A percentile compares a stretch with the other conserved stretches of the same genome.
Conservation (phyloP, 2,888 invertebrate species). For the Caenorhabditis sp. region DNA sequence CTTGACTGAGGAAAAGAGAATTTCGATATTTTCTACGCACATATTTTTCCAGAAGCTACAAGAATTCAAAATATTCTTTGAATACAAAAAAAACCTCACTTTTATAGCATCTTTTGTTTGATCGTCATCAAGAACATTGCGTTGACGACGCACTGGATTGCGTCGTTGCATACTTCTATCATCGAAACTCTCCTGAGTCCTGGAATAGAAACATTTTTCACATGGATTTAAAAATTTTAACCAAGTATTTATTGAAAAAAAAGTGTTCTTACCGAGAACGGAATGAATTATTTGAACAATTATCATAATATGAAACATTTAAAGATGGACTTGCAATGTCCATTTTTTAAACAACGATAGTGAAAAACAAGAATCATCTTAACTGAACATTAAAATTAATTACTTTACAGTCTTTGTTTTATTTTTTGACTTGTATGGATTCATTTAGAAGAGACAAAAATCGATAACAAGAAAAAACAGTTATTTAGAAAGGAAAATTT, state of each 20-base stretch:
- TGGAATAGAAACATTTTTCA: not conserved
- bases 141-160: conserved; percentile 47
- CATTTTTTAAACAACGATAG: not conserved
- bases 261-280: not conserved
- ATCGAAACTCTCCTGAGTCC: conserved; percentile 37
- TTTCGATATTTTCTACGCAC: conserved; percentile 32
- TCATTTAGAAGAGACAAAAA: not conserved
- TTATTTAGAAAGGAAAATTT: not conserved
- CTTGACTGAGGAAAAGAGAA: conserved; percentile 17
- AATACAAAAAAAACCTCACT: conserved; percentile 18
- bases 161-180: conserved; percentile 45
- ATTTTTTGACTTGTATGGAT: not conserved
- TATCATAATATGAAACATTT: not conserved
- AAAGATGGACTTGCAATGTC: not conserved
- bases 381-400: not conserved
- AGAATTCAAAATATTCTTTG: not conserved
- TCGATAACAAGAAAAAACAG: not conserved
- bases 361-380: not conserved
- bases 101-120: conserved; percentile 54
- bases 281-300: not conserved
- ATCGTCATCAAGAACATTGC: conserved; percentile 43
- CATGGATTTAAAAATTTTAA: not conserved
- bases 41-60: conserved; percentile 45
- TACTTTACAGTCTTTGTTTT: not conserved
- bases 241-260: not conserved